phyloP scores from a whole-genome alignment of 2,113 vertebrate genomes.

The Antechinus flavipes region DNA sequence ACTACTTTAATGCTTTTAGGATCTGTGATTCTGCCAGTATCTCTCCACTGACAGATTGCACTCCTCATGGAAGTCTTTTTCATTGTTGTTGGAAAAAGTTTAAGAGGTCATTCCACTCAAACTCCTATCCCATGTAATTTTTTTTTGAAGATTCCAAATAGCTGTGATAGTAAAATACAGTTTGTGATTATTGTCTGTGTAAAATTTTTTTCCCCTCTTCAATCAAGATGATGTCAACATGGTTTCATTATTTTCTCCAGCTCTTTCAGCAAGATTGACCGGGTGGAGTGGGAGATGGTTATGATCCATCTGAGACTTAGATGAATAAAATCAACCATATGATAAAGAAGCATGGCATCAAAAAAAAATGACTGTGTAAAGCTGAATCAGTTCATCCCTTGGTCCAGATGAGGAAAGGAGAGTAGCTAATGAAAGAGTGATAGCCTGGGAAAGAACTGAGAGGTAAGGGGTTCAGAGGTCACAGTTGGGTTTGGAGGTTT shows the following conservation, averaged over 20 bases:
- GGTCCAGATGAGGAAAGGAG: background rate
- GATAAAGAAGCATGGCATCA: background rate
- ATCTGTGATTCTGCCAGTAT: background rate
- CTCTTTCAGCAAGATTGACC: background rate
- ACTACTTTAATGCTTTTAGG: background rate
- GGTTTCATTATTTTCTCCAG: background rate
- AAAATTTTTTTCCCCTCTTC: background rate
- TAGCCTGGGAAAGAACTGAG: background rate
- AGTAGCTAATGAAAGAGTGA: background rate
- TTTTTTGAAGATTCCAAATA: background rate
- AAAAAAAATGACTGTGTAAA: background rate
- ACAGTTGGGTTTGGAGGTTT: background rate
- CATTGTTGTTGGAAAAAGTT: background rate
- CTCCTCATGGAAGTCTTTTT: background rate
- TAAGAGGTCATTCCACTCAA: background rate
- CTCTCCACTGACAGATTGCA: background rate
- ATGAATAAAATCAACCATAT: background rate
- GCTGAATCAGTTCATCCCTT: background rate
- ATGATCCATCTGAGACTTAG: background rate
- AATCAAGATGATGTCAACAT: background rate
- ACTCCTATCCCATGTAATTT: background rate
- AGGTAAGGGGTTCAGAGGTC: background rate
- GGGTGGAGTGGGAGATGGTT: background rate
- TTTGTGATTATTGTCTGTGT: background rate
- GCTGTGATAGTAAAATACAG: background rate